Conservation (phyloP, 2,797 vertebrate genomes). For the Darevskia nairensis region DNA sequence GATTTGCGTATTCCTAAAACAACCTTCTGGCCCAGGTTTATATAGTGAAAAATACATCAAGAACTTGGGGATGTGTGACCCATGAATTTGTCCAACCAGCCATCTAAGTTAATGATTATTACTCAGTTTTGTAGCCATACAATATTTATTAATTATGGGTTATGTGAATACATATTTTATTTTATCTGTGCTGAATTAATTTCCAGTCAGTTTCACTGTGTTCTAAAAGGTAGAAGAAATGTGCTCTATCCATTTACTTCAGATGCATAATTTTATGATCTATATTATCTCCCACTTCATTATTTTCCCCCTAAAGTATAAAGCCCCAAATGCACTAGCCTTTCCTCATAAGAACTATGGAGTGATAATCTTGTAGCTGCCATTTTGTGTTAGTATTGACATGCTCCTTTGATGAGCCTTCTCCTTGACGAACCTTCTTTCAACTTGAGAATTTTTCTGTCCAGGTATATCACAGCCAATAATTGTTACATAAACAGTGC, state of each 20-base stretch:
- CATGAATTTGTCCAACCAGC: background rate
- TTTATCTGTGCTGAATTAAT: background rate
- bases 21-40: background rate
- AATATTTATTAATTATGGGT: background rate
- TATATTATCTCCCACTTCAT: background rate
- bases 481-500: background rate
- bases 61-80: background rate
- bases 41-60: background rate
- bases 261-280: background rate
- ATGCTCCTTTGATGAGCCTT: no score
- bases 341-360: background rate
- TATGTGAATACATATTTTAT: background rate
- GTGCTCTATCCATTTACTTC: background rate
- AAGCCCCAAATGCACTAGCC: background rate
- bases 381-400: background rate
- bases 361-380: background rate
- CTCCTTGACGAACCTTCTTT: background rate
- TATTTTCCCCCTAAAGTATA: background rate
- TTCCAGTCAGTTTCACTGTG: background rate
- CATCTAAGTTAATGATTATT: no score
- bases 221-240: background rate
- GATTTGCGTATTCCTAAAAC: background rate
- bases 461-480: background rate
- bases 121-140: background rate
- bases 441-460: background rate